Evolutionary conservation across 2,888 invertebrate genomes (phyloP), one percentile per base, ranked within the genome.

Genomic region (Bibio marci): DNA sequence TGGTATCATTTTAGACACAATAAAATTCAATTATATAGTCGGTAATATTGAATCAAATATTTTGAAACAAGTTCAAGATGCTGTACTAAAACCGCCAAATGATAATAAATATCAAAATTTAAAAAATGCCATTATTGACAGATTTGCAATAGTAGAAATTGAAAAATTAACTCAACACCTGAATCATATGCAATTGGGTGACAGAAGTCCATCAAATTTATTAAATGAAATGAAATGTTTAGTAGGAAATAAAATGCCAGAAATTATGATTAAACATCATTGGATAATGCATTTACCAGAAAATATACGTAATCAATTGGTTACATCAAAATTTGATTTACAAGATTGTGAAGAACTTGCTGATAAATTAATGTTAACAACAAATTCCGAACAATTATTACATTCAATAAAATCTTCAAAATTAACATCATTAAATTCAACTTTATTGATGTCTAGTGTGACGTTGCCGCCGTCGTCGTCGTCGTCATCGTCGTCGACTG

Each of bases 11-110:
- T 18, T 37, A 1, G 52, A 53, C 19, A 8, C 14, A 1, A 46
- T 47, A 0, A 54, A 49, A 30, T 52, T 48, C 28, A 40, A 47
- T 2, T 46, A 46, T 17, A 45, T 52, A 0, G 43, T 49, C 1
- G 45, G 47, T 2, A 43, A 42, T 12, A 38, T 48, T 2, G 47
- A 48, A 18, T 41, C 44, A 5, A 44, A 46, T 10, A 44, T 46
- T 17, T 34, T 48, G 5, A 41, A 35, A 4, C 46, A 48, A 41
- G 44, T 48, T 12, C 35, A 43, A 0, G 43, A 46, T 14, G 43
- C 46, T 27, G 44, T 48, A 2, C 27, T 39, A n/a, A 33, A 42
- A 13, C 45, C 47, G 13, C 47, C 46, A n/a, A 31, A 19, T 7
- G 37, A 25, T 8, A 37, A 42, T 19, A 49, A 47, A 31, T 46